Evolutionary conservation across 2,797 vertebrate genomes (phyloP).

Genomic region (Pseudochirops corinnae): DNA sequence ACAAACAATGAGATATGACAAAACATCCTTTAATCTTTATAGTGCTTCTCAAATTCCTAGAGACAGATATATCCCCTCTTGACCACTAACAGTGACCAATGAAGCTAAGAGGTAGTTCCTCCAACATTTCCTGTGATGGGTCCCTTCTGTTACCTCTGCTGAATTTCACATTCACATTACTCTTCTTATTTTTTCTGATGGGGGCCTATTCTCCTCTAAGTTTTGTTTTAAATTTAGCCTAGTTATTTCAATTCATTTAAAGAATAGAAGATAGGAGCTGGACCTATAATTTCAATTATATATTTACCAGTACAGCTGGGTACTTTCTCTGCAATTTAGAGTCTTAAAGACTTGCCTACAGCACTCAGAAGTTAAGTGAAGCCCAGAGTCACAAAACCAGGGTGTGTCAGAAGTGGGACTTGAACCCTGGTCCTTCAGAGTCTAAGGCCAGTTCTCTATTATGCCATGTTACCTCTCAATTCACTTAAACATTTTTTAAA

Average conservation of each 20-base stretch:
- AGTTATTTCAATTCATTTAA: background rate
- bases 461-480: background rate
- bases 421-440: background rate
- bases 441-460: background rate
- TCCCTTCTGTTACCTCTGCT: background rate
- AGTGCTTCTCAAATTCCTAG: conserved; percentile 52
- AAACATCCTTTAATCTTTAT: conserved; percentile 32
- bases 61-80: background rate
- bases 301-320: background rate
- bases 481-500: background rate
- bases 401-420: background rate
- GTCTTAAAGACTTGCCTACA: background rate
- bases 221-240: background rate
- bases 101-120: background rate
- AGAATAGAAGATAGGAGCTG: background rate
- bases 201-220: background rate
- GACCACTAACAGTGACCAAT: conserved; percentile 4
- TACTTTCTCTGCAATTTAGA: background rate
- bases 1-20: conserved; percentile 26
- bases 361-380: background rate
- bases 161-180: background rate
- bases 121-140: background rate
- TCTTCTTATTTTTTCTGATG: background rate
- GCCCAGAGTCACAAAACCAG: background rate
- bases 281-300: background rate